Evolutionary conservation across 2,797 vertebrate genomes (phyloP).

Genomic region (Masticophis lateralis): DNA sequence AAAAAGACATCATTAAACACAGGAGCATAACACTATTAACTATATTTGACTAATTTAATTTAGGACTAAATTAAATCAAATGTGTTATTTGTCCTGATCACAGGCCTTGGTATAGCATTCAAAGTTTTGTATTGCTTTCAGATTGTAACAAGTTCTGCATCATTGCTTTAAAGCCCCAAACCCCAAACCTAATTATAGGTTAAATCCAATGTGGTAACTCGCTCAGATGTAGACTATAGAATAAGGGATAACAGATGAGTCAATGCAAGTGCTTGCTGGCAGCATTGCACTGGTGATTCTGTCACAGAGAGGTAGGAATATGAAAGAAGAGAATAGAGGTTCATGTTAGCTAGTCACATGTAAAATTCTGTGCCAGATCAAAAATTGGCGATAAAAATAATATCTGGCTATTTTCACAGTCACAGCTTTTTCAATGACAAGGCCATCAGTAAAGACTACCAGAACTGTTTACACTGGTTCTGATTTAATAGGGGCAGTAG

Average conservation of each 20-base stretch:
- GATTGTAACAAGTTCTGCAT: not conserved
- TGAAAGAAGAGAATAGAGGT: not conserved
- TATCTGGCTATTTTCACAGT: conserved; percentile 20
- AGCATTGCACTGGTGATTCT: not conserved
- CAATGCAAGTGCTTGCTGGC: not conserved
- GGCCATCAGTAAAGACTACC: not conserved
- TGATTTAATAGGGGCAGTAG: conserved; percentile 1
- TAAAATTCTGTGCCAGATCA: conserved; percentile 5
- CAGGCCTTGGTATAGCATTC: not conserved
- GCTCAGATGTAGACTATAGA: not conserved
- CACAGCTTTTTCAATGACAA: conserved; percentile 28
- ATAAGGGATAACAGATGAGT: not conserved
- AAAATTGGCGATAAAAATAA: conserved; percentile 25
- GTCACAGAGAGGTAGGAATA: not conserved
- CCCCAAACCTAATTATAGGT: not conserved
- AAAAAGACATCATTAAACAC: not conserved
- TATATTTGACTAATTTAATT: not conserved
- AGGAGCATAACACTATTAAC: not conserved
- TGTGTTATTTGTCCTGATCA: not conserved
- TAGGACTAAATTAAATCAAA: not conserved
- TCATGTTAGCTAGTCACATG: not conserved
- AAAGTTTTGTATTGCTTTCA: not conserved
- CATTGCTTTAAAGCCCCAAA: not conserved
- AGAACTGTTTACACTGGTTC: conserved; percentile 11
- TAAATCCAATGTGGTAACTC: not conserved